These are phyloP conservation scores for Propithecus deckenii DNA, from an alignment of 2,797 vertebrate genomes.

Conservation along the genomic window DNA sequence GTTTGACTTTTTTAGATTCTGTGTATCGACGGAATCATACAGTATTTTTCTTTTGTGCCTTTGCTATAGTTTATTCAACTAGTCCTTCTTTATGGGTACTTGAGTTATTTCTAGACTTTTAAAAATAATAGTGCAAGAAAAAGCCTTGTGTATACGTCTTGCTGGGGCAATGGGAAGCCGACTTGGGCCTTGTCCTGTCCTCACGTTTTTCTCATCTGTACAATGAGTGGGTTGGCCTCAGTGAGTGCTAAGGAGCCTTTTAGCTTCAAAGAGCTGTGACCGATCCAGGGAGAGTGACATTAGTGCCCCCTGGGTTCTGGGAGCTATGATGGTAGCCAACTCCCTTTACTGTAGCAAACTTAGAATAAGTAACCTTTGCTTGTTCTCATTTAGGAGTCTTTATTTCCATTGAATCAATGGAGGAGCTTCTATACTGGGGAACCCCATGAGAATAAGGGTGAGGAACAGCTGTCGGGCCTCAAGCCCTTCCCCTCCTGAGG, in stretches of 20 bases:
- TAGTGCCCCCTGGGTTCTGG: not conserved
- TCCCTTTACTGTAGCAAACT: too few relatives aligned
- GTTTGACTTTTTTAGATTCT: not conserved
- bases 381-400: not conserved
- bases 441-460: not conserved
- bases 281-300: not conserved
- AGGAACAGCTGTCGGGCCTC: not conserved
- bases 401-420: not conserved
- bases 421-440: not conserved
- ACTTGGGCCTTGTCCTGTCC: not conserved
- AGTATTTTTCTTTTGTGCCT: too few relatives aligned
- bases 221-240: not conserved
- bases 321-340: not conserved
- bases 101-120: not conserved
- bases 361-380: too few relatives aligned
- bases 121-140: not conserved
- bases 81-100: too few relatives aligned
- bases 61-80: too few relatives aligned
- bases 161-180: not conserved
- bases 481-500: not conserved
- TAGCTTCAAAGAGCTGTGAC: not conserved
- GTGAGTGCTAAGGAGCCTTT: not conserved
- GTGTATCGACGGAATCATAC: too few relatives aligned
- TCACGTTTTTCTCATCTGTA: not conserved
- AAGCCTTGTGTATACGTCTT: not conserved